phyloP scores from a whole-genome alignment of 2,113 vertebrate genomes.

The Callopanchax toddi region DNA sequence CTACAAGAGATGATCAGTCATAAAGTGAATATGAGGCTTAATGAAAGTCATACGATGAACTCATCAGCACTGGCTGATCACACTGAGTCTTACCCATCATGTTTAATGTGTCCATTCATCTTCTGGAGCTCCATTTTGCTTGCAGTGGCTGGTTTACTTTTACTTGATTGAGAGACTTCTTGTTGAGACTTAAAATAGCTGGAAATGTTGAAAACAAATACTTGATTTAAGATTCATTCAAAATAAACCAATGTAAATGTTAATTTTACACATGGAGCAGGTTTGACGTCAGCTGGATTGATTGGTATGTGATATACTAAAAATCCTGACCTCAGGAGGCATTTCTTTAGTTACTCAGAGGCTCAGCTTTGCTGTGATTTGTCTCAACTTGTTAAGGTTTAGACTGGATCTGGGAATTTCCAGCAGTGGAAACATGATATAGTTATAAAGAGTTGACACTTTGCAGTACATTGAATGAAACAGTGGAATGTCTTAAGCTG shows the following conservation, averaged over 20 bases:
- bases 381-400: constrained; percentile 3
- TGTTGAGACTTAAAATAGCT: constrained; percentile 18
- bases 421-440: neutral
- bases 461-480: no score
- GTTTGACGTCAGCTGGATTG: neutral
- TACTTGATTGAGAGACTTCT: constrained; percentile 4
- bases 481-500: neutral
- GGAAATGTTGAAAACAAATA: neutral
- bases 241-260: neutral
- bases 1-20: constrained; percentile 34
- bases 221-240: neutral
- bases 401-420: neutral
- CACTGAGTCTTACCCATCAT: constrained; percentile 66
- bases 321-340: neutral
- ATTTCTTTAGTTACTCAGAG: neutral
- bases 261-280: neutral
- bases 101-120: constrained; percentile 71
- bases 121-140: constrained; percentile 77
- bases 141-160: constrained; percentile 2
- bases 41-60: neutral
- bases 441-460: no score
- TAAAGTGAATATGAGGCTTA: neutral
- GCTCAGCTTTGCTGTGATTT: constrained; percentile 3
- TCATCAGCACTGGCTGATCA: neutral
- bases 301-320: neutral